Percentiles rank a stretch among this genome's conserved stretches.
These are phyloP conservation scores for Eudemis profundana DNA, from an alignment of 2,888 invertebrate genomes.

Conservation along the genomic window DNA sequence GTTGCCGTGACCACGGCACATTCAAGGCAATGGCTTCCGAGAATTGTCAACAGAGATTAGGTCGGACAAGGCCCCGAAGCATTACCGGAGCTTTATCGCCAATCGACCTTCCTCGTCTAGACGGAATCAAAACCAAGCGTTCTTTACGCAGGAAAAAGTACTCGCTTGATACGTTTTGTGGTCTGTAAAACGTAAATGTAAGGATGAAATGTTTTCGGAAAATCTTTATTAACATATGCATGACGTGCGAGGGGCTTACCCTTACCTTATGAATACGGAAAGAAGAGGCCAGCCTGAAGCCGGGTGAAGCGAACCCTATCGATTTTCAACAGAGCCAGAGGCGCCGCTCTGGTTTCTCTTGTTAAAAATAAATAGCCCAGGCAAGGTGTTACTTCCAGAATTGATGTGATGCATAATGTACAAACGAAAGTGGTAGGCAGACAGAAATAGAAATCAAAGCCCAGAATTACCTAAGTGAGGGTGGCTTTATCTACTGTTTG, in stretches of 20 bases:
- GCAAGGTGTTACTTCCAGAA: conserved; percentile 51
- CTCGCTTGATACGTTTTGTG: background rate
- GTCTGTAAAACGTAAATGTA: background rate
- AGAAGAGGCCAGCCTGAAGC: conserved; percentile 37
- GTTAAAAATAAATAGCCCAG: conserved; percentile 58
- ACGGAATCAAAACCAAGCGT: conserved; percentile 22
- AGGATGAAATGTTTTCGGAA: conserved; percentile 5
- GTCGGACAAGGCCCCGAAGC: conserved; percentile 33
- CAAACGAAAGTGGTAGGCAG: conserved; percentile 20
- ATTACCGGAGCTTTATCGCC: conserved; percentile 34
- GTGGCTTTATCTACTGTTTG: background rate
- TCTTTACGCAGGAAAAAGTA: background rate
- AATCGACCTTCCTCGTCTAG: conserved; percentile 29
- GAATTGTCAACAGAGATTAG: conserved; percentile 46
- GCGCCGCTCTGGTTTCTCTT: conserved; percentile 44
- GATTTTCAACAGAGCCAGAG: conserved; percentile 56
- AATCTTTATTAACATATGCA: conserved; percentile 30
- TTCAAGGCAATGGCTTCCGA: conserved; percentile 43
- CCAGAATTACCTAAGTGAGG: conserved; percentile 6
- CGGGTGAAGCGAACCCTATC: conserved; percentile 56
- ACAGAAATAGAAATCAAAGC: conserved; percentile 29
- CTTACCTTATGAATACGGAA: conserved; percentile 40
- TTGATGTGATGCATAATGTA: conserved; percentile 46
- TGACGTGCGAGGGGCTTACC: conserved; percentile 34
- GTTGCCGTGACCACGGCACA: conserved; percentile 43